A percentile compares a stretch with the other conserved stretches of the same genome.
These are phyloP conservation scores for Epirrhoe alternata DNA, from an alignment of 2,888 invertebrate species.

Conservation along the genomic window DNA sequence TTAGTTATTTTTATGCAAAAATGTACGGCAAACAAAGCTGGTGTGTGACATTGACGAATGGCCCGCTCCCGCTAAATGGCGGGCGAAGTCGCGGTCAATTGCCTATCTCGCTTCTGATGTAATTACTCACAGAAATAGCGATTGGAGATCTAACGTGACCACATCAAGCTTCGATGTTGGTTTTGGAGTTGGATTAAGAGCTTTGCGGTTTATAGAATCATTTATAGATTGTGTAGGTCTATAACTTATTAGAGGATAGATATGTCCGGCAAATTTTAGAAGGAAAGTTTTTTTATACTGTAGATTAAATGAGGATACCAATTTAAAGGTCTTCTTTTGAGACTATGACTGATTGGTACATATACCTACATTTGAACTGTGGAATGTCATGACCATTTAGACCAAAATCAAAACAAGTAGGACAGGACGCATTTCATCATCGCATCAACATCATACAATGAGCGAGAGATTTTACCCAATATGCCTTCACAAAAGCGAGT, in stretches of 20 bases:
- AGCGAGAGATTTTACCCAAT: constrained; percentile 39
- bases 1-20: constrained; percentile 74
- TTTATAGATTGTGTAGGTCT: neutral
- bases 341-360: no score
- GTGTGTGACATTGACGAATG: constrained; percentile 71
- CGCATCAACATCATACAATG: constrained; percentile 11
- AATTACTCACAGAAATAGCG: constrained; percentile 42
- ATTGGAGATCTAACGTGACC: constrained; percentile 30
- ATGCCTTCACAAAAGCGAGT: constrained; percentile 58
- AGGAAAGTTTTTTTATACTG: neutral
- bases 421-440: constrained; percentile 4
- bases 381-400: constrained; percentile 18
- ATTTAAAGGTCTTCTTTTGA: neutral
- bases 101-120: constrained; percentile 56
- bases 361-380: neutral
- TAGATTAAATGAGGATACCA: no score
- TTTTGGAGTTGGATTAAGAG: constrained; percentile 16
- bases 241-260: neutral
- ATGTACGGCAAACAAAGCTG: constrained; percentile 65
- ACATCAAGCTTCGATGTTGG: constrained; percentile 28
- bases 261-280: neutral
- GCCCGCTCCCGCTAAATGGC: constrained; percentile 54
- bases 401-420: constrained; percentile 5
- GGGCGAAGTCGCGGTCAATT: constrained; percentile 59
- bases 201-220: constrained; percentile 20